phyloP scores from a whole-genome alignment of 2,888 invertebrate species.

The Drosophila kambysellisi region DNA sequence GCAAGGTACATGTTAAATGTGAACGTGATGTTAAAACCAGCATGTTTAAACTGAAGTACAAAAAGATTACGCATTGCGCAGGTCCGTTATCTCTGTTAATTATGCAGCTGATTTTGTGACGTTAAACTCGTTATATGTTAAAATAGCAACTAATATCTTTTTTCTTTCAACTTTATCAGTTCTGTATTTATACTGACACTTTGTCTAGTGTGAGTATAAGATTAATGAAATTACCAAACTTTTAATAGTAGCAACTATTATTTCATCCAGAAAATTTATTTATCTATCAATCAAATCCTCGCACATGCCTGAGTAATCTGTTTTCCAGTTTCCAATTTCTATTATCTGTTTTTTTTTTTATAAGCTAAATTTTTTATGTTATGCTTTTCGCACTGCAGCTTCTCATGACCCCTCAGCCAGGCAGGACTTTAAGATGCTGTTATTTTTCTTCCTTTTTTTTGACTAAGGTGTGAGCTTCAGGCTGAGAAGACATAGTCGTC shows the following conservation, averaged over 20 bases:
- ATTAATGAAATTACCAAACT: not conserved
- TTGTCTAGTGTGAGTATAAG: not conserved
- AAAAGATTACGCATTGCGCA: slow-evolving; percentile 1
- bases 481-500: slow-evolving; percentile 48
- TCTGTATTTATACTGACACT: not conserved
- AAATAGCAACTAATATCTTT: not conserved
- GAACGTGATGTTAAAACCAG: slow-evolving; percentile 1
- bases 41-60: not conserved
- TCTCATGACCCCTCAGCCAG: slow-evolving; percentile 54
- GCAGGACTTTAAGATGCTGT: slow-evolving; percentile 22
- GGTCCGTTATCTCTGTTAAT: not conserved
- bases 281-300: not conserved
- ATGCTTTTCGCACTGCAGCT: slow-evolving; percentile 19
- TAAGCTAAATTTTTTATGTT: slow-evolving; percentile 31
- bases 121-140: not conserved
- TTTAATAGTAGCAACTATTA: not conserved
- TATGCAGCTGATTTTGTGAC: not conserved
- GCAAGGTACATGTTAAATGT: not conserved
- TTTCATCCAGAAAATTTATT: not conserved
- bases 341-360: slow-evolving; percentile 40
- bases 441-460: slow-evolving; percentile 31
- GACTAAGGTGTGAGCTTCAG: slow-evolving; percentile 10
- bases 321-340: slow-evolving; percentile 46
- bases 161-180: not conserved
- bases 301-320: slow-evolving; percentile 20